Conservation (phyloP, 2,888 invertebrate species). For the Scelioninae gen. 1 region DNA sequence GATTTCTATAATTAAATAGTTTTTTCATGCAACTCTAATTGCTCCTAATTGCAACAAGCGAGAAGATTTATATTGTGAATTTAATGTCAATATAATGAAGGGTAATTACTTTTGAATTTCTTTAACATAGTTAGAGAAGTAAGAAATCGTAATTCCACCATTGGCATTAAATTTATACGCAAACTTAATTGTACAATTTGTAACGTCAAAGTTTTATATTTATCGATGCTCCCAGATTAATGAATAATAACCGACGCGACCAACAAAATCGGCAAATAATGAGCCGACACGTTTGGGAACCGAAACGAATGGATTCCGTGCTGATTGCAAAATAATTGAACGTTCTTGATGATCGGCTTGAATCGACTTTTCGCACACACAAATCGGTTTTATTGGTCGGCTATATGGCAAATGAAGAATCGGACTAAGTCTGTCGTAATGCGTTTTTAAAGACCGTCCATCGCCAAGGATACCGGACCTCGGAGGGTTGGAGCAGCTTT, state of each 20-base stretch:
- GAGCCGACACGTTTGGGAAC: constrained; percentile 62
- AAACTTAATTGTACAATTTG: constrained; percentile 30
- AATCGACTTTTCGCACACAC: constrained; percentile 75
- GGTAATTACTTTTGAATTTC: constrained; percentile 38
- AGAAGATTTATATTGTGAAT: constrained; percentile 68
- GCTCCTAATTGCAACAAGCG: constrained; percentile 76
- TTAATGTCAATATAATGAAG: constrained; percentile 80
- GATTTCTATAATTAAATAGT: constrained; percentile 76
- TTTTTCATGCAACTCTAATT: constrained; percentile 71
- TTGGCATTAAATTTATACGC: constrained; percentile 32
- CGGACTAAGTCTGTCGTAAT: constrained; percentile 78
- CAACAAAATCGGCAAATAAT: constrained; percentile 66
- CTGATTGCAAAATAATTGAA: constrained; percentile 84
- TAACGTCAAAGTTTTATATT: constrained; percentile 45
- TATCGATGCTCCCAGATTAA: constrained; percentile 58
- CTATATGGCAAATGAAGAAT: constrained; percentile 68
- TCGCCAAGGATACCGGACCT: constrained; percentile 71
- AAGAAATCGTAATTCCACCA: constrained; percentile 41
- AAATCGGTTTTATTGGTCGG: constrained; percentile 82
- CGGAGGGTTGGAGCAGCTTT: constrained; percentile 64
- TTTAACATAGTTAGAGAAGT: constrained; percentile 32
- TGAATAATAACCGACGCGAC: constrained; percentile 52
- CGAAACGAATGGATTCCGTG: constrained; percentile 69
- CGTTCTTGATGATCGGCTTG: constrained; percentile 81
- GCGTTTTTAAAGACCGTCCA: constrained; percentile 84